A percentile compares a stretch with the other conserved stretches of the same genome.
phyloP scores from a whole-genome alignment of 2,113 vertebrate species.

The Barbus barbus region DNA sequence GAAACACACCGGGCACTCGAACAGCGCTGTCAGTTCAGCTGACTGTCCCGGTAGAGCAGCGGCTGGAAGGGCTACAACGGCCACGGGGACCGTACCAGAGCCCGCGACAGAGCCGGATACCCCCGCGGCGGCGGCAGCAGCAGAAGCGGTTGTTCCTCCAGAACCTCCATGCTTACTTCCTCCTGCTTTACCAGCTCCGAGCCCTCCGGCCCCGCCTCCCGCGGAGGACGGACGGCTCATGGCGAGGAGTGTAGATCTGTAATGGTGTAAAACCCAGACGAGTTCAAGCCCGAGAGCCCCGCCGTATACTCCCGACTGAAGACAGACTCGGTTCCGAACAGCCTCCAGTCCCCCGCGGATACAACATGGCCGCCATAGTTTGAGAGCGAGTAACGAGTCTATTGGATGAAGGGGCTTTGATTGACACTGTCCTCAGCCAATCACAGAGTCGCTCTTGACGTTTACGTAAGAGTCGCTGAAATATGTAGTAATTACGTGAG shows the following conservation, averaged over 20 bases:
- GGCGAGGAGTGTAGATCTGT: constrained; percentile 49
- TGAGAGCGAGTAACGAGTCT: constrained; percentile 45
- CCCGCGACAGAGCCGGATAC: constrained; percentile 63
- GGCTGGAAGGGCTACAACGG: constrained; percentile 48
- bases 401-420: constrained; percentile 57
- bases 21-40: constrained; percentile 75
- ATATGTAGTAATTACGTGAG: constrained; percentile 30
- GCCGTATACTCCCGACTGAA: constrained; percentile 49
- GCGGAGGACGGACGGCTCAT: constrained; percentile 78
- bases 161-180: constrained; percentile 71
- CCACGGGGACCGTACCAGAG: constrained; percentile 58
- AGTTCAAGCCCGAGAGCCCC: constrained; percentile 31
- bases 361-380: constrained; percentile 76
- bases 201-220: constrained; percentile 70
- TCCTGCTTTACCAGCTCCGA: constrained; percentile 70
- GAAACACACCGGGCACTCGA: constrained; percentile 80
- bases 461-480: too few relatives aligned
- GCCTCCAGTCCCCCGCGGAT: constrained; percentile 59
- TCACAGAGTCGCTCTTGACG: constrained; percentile 40
- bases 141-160: constrained; percentile 56
- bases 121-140: constrained; percentile 55
- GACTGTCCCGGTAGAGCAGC: constrained; percentile 63
- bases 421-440: constrained; percentile 63
- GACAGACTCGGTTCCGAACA: constrained; percentile 56
- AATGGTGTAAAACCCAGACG: constrained; percentile 21